Percentiles rank a stretch among this genome's conserved stretches.
Conservation (phyloP, 1,140 invertebrate species). For the Orussus abietinus region DNA sequence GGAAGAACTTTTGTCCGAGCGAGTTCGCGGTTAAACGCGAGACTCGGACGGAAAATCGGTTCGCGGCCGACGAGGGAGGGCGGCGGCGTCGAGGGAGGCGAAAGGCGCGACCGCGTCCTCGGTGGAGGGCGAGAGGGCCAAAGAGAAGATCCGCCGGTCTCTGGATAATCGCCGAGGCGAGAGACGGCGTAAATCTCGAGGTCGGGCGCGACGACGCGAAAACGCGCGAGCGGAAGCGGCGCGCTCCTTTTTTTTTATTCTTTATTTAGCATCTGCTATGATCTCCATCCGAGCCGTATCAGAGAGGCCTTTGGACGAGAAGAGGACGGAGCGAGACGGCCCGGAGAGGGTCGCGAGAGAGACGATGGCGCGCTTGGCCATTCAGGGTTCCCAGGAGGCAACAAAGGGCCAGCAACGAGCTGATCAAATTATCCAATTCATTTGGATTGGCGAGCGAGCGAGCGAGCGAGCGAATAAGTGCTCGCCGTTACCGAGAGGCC, state of each 20-base stretch:
- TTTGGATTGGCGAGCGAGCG: conserved; percentile 51
- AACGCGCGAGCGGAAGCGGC: conserved; percentile 12
- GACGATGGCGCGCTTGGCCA: conserved; percentile 43
- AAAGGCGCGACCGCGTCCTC: too few relatives aligned
- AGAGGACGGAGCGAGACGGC: conserved; percentile 8
- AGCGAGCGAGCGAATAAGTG: conserved; percentile 44
- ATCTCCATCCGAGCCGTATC: conserved; percentile 23
- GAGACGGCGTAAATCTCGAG: not conserved
- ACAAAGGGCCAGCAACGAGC: conserved; percentile 55
- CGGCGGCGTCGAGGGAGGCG: too few relatives aligned
- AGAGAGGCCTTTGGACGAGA: conserved; percentile 1
- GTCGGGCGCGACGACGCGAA: not conserved
- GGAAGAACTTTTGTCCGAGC: too few relatives aligned
- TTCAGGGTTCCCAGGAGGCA: conserved; percentile 54
- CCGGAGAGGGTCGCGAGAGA: conserved; percentile 9
- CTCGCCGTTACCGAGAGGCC: conserved; percentile 7
- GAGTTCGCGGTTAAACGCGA: too few relatives aligned
- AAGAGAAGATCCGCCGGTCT: too few relatives aligned
- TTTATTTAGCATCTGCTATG: conserved; percentile 21
- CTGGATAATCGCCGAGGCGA: too few relatives aligned
- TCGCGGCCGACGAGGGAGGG: too few relatives aligned
- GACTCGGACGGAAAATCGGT: too few relatives aligned
- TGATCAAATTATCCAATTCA: conserved; percentile 56
- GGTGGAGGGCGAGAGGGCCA: too few relatives aligned
- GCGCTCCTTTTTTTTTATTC: too few relatives aligned